These are phyloP conservation scores for Calypte anna DNA, from an alignment of 2,113 vertebrate species.

Conservation along the genomic window DNA sequence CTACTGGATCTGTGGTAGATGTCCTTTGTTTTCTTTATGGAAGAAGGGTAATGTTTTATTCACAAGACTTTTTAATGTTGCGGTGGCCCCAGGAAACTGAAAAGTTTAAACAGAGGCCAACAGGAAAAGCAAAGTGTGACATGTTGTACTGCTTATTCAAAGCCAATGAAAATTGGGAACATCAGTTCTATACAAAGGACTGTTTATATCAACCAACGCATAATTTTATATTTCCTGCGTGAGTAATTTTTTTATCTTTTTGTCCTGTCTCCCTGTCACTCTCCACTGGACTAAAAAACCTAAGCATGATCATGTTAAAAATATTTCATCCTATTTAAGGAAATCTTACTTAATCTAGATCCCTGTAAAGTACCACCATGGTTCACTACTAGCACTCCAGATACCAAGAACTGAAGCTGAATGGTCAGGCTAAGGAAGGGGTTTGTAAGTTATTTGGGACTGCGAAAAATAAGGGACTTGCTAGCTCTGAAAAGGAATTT, in stretches of 20 bases:
- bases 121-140: slow-evolving; percentile 22
- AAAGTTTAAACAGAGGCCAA: slow-evolving; percentile 28
- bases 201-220: background rate
- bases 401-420: background rate
- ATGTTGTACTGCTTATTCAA: background rate
- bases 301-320: background rate
- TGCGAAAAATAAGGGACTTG: background rate
- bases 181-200: slow-evolving; percentile 14
- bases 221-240: slow-evolving; percentile 31
- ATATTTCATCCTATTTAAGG: background rate
- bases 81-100: background rate
- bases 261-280: background rate
- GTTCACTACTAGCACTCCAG: rapidly evolving
- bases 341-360: background rate
- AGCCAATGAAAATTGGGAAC: background rate
- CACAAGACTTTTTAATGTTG: background rate
- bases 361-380: background rate
- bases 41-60: background rate
- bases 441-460: background rate
- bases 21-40: background rate
- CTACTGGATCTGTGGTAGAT: background rate
- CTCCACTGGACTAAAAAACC: background rate
- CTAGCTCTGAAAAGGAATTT: background rate
- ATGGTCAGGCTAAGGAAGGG: background rate
- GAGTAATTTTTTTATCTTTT: slow-evolving; percentile 21